phyloP scores from a whole-genome alignment of 2,888 invertebrate species.

The Boloria selene region DNA sequence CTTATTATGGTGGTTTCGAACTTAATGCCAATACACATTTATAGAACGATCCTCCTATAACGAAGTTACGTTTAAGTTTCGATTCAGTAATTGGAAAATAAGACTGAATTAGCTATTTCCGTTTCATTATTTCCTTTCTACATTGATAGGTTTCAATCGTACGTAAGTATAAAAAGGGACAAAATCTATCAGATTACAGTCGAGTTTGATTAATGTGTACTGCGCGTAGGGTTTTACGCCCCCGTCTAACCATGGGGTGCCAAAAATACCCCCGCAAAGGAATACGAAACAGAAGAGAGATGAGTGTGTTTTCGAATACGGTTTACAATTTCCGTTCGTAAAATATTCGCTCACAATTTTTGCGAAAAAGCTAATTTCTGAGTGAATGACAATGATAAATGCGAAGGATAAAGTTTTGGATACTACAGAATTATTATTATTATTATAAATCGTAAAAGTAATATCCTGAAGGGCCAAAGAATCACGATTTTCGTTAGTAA shows the following conservation, averaged over 20 bases:
- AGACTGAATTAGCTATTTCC: constrained; percentile 17
- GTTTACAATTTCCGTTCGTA: constrained; percentile 22
- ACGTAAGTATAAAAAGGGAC: constrained; percentile 42
- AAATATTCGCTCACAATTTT: constrained; percentile 15
- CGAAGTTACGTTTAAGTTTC: constrained; percentile 11
- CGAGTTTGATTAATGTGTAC: constrained; percentile 49
- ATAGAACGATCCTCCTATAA: background rate
- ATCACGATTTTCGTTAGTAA: background rate
- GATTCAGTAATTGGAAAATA: constrained; percentile 26
- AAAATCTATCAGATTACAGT: constrained; percentile 46
- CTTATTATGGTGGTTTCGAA: too few species aligned
- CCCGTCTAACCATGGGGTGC: constrained; percentile 28
- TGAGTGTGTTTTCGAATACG: constrained; percentile 36
- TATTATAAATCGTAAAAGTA: background rate
- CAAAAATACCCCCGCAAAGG: constrained; percentile 35
- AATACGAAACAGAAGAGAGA: constrained; percentile 31
- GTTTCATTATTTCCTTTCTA: constrained; percentile 32
- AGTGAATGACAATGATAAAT: constrained; percentile 1
- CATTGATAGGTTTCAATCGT: constrained; percentile 35
- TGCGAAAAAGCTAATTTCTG: background rate
- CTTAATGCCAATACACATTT: too few species aligned
- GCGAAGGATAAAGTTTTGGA: background rate
- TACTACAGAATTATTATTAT: background rate
- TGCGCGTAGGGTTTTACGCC: constrained; percentile 41
- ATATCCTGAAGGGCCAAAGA: background rate